Evolutionary conservation across 2,113 vertebrate species (phyloP).

Genomic region (Ceratotherium simum): DNA sequence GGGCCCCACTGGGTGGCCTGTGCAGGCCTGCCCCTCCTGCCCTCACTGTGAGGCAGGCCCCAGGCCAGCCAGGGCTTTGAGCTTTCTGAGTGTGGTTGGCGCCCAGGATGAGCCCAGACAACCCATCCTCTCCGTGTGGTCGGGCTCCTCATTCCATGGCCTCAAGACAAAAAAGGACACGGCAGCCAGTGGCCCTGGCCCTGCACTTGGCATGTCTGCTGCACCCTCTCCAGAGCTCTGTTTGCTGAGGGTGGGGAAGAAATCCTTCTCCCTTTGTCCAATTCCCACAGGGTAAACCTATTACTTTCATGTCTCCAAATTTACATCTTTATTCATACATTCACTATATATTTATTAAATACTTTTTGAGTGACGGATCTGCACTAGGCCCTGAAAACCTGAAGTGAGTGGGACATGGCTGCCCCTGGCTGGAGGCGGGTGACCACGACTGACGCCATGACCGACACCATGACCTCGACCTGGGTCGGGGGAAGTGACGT

Average conservation of each 20-base stretch:
- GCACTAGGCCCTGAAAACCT: neutral
- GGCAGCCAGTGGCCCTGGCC: neutral
- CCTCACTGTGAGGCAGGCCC: neutral
- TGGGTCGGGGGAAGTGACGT: neutral
- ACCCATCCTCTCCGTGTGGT: neutral
- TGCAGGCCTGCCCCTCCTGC: neutral
- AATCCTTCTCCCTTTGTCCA: conserved; percentile 42
- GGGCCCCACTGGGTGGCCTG: neutral
- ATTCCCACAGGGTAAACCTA: conserved; percentile 1
- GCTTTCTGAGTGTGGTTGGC: neutral
- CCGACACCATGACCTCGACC: neutral
- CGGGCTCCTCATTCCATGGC: neutral
- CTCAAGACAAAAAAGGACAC: neutral
- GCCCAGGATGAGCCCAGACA: neutral
- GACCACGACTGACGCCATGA: too few species aligned
- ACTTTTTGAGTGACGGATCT: neutral
- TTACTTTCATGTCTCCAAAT: conserved; percentile 57
- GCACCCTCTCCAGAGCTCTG: neutral
- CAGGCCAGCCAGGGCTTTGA: neutral
- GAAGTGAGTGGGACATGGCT: neutral
- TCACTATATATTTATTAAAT: neutral
- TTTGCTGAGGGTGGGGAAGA: conserved; percentile 67
- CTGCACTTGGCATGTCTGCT: neutral
- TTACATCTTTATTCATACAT: conserved; percentile 23
- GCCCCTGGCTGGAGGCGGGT: neutral